A percentile compares a stretch with the other conserved stretches of the same genome.
Evolutionary conservation across 1,140 invertebrate species (phyloP).

Genomic region (Drosophila kanapiae): DNA sequence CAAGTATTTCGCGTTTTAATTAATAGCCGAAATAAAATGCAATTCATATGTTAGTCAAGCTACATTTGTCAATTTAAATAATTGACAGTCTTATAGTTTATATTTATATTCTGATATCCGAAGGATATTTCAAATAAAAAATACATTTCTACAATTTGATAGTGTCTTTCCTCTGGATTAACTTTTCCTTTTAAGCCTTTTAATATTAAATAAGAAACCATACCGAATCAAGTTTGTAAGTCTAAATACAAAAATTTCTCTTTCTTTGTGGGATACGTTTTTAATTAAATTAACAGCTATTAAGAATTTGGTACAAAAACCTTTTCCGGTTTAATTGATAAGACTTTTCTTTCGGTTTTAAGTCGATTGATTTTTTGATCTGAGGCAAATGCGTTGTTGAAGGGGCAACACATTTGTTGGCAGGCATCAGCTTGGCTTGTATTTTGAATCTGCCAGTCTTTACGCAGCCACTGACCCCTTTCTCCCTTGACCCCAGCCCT

Average conservation of each 20-base stretch:
- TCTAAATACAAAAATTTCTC: too few species aligned
- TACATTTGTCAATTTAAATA: slow-evolving; percentile 12
- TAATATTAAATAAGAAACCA: too few species aligned
- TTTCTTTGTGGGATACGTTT: too few species aligned
- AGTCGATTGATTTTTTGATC: slow-evolving; percentile 9
- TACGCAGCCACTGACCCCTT: slow-evolving; percentile 11
- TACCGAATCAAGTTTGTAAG: too few species aligned
- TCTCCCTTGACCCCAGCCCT: neutral
- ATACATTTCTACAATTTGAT: neutral
- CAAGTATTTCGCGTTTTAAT: slow-evolving; percentile 10
- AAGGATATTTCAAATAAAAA: neutral
- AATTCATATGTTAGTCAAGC: neutral
- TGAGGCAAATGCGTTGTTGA: slow-evolving; percentile 6
- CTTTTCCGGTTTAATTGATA: neutral
- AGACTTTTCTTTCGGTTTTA: neutral
- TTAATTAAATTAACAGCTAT: too few species aligned
- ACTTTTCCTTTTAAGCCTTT: neutral
- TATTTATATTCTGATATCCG: neutral
- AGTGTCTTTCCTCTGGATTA: neutral
- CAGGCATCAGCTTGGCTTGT: slow-evolving; percentile 60
- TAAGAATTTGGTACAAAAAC: neutral
- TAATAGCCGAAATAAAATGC: slow-evolving; percentile 8
- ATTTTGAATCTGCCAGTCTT: slow-evolving; percentile 37
- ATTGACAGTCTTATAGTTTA: neutral
- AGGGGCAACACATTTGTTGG: slow-evolving; percentile 50